Percentiles rank a stretch among this genome's conserved stretches.
Conservation (phyloP, 2,797 vertebrate genomes). For the Rhinoraja longicauda region DNA sequence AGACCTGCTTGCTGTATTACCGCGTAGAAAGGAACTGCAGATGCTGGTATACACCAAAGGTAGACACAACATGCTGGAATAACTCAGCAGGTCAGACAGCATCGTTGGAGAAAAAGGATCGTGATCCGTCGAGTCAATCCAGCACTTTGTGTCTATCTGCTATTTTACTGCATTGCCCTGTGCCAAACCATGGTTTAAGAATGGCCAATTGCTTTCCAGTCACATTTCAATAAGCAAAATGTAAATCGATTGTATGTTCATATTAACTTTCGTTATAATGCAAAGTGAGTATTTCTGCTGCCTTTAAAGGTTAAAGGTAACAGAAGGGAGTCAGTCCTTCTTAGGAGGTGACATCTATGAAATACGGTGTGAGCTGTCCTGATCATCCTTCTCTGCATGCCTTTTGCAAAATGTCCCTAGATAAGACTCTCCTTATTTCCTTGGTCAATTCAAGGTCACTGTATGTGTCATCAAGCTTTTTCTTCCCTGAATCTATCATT, state of each 20-base stretch:
- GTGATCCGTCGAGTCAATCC: too few relatives aligned
- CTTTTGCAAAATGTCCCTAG: background rate
- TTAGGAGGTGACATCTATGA: too few relatives aligned
- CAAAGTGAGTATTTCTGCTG: background rate
- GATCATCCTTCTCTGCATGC: background rate
- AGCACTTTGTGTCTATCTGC: too few relatives aligned
- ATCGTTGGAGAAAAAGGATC: too few relatives aligned
- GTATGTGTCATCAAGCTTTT: background rate
- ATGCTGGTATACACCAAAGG: too few relatives aligned
- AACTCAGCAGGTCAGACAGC: too few relatives aligned
- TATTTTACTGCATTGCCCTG: too few relatives aligned
- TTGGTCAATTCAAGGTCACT: background rate
- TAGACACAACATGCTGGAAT: too few relatives aligned
- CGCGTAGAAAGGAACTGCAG: too few relatives aligned
- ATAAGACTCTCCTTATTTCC: background rate
- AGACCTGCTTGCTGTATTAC: too few relatives aligned
- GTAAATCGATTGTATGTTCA: background rate
- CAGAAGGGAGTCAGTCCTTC: background rate
- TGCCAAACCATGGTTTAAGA: background rate
- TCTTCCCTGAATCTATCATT: background rate
- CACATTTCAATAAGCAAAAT: background rate
- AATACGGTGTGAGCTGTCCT: background rate
- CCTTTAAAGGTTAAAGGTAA: background rate
- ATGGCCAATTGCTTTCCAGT: background rate
- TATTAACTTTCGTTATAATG: background rate